Conservation (phyloP, 2,113 vertebrate genomes). For the Corydoras maculifer region DNA sequence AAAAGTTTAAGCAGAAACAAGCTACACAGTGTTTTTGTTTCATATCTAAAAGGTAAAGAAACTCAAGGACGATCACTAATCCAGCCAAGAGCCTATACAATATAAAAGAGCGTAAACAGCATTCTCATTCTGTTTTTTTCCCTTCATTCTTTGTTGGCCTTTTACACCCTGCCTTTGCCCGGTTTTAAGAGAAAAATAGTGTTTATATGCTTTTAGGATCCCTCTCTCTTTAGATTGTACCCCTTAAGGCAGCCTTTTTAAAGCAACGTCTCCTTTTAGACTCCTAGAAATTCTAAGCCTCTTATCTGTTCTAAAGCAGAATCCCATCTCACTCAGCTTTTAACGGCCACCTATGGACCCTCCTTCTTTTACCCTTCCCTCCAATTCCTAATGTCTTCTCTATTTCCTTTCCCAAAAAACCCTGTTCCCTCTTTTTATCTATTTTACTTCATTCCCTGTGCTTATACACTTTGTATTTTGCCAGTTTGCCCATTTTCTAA, state of each 20-base stretch:
- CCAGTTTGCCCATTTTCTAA: neutral
- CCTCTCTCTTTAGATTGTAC: neutral
- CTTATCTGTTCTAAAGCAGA: slow-evolving; percentile 42
- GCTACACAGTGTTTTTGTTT: neutral
- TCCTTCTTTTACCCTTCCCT: neutral
- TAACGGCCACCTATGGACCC: slow-evolving; percentile 7
- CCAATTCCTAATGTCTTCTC: neutral
- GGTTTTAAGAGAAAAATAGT: neutral
- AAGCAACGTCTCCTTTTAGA: slow-evolving; percentile 13
- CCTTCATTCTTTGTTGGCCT: neutral
- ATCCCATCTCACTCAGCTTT: slow-evolving; percentile 4
- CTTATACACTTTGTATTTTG: neutral
- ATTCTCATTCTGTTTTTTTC: neutral
- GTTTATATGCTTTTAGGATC: slow-evolving; percentile 20
- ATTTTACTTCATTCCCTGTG: neutral
- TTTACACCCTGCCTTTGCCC: neutral
- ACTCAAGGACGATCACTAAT: slow-evolving; percentile 6
- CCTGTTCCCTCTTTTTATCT: neutral
- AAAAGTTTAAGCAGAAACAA: too few relatives aligned
- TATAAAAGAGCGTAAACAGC: neutral
- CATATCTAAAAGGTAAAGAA: slow-evolving; percentile 1
- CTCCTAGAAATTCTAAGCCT: slow-evolving; percentile 32
- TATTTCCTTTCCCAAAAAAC: neutral
- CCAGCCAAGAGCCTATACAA: neutral
- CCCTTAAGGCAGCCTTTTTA: slow-evolving; percentile 15